A percentile compares a stretch with the other conserved stretches of the same genome.
These are phyloP conservation scores for Drosophila baimaii DNA, from an alignment of 1,140 invertebrate genomes.

Conservation along the genomic window DNA sequence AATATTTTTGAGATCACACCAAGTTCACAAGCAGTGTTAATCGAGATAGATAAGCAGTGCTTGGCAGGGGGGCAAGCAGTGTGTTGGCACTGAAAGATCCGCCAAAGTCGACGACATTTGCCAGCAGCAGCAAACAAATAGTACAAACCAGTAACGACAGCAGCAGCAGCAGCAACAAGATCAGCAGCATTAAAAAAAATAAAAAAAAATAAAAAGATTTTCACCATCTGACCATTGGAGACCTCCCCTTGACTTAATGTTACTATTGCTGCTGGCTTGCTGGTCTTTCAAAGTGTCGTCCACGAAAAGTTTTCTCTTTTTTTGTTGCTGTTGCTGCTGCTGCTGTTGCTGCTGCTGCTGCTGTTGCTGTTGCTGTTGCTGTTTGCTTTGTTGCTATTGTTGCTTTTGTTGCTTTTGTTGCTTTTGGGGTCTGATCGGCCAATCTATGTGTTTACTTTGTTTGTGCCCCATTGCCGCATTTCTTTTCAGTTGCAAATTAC, in stretches of 20 bases:
- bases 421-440: conserved; percentile 31
- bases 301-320: conserved; percentile 77
- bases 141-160: conserved; percentile 8
- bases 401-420: conserved; percentile 17
- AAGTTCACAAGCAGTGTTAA: neutral
- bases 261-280: conserved; percentile 8
- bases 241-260: conserved; percentile 33
- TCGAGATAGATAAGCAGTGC: neutral
- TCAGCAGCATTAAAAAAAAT: conserved; percentile 17
- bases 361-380: conserved; percentile 1
- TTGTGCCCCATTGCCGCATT: conserved; percentile 63
- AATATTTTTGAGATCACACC: neutral
- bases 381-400: conserved; percentile 3
- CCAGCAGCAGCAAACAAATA: conserved; percentile 7
- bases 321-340: neutral
- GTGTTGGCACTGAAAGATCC: conserved; percentile 20
- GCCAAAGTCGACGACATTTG: conserved; percentile 50
- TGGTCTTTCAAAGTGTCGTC: conserved; percentile 68
- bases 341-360: conserved; percentile 1
- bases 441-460: conserved; percentile 52
- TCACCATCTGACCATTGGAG: conserved; percentile 51
- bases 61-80: conserved; percentile 14
- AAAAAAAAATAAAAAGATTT: conserved; percentile 38
- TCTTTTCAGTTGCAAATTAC: conserved; percentile 79
- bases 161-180: conserved; percentile 30